These are phyloP conservation scores for Semnornis frantzii DNA, from an alignment of 2,113 vertebrate genomes.

Conservation along the genomic window DNA sequence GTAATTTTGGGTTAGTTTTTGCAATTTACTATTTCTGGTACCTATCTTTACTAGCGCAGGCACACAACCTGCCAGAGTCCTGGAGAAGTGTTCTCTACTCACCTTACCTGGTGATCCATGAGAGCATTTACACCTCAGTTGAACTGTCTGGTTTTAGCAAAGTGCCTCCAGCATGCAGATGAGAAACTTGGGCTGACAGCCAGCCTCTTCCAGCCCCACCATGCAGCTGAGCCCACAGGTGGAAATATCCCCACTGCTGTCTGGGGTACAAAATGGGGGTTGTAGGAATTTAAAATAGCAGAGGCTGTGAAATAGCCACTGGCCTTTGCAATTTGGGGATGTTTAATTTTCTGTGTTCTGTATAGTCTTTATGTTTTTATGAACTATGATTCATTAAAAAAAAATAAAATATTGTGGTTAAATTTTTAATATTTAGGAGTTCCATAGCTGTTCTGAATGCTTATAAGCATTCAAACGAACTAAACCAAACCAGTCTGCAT, in stretches of 20 bases:
- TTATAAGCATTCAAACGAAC: neutral
- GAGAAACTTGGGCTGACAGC: neutral
- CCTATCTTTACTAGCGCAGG: neutral
- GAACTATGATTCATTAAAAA: neutral
- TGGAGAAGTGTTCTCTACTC: neutral
- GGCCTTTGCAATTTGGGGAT: neutral
- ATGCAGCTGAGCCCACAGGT: neutral
- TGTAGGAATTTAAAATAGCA: neutral
- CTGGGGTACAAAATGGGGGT: neutral
- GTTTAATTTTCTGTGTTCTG: neutral
- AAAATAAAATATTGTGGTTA: slow-evolving; percentile 9
- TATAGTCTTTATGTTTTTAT: neutral
- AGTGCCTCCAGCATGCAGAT: neutral
- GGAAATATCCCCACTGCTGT: neutral
- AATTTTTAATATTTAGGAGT: slow-evolving; percentile 7
- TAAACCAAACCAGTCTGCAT: neutral
- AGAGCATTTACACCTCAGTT: neutral
- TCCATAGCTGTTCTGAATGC: neutral
- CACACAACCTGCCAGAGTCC: neutral
- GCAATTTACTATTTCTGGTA: neutral
- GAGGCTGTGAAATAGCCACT: neutral
- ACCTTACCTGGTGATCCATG: neutral
- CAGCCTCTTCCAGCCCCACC: neutral
- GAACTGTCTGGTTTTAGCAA: neutral
- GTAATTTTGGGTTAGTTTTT: neutral